Percentiles rank a stretch among this genome's conserved stretches.
Conservation (phyloP, 2,888 invertebrate species). For the Chironomus riparius region DNA sequence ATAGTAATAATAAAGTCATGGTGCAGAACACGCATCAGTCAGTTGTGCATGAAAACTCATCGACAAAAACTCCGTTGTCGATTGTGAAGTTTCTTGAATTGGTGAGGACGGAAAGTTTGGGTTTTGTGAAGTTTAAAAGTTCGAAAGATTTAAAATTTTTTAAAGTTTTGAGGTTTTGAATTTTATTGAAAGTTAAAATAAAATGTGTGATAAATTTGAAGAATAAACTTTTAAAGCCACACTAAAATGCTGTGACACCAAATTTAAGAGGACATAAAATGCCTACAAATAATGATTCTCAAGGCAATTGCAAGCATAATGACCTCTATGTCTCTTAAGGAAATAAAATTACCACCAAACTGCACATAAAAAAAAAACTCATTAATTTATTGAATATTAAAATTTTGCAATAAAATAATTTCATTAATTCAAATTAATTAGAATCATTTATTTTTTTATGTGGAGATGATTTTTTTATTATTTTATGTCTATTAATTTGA, state of each 20-base stretch:
- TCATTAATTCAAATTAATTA: neutral
- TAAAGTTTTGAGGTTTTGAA: too few relatives aligned
- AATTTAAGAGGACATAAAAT: neutral
- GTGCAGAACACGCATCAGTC: neutral
- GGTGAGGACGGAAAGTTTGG: conserved; percentile 33
- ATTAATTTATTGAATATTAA: neutral
- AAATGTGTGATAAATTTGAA: too few relatives aligned
- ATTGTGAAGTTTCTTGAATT: conserved; percentile 42
- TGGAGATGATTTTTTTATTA: too few relatives aligned
- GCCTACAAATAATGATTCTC: neutral
- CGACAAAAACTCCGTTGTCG: conserved; percentile 28
- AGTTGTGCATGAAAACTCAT: neutral
- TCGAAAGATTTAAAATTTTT: too few relatives aligned
- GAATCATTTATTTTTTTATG: too few relatives aligned
- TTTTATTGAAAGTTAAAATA: too few relatives aligned
- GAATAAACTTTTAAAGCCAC: too few relatives aligned
- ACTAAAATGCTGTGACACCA: neutral
- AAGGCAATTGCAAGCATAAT: neutral
- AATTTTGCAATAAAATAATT: too few relatives aligned
- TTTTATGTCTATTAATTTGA: too few relatives aligned
- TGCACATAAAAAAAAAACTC: neutral
- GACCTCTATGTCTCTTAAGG: neutral
- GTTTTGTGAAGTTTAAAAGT: neutral
- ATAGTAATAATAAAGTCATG: neutral
- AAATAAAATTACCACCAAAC: neutral